Conservation (phyloP, 2,888 invertebrate species). For the Drepana falcataria region DNA sequence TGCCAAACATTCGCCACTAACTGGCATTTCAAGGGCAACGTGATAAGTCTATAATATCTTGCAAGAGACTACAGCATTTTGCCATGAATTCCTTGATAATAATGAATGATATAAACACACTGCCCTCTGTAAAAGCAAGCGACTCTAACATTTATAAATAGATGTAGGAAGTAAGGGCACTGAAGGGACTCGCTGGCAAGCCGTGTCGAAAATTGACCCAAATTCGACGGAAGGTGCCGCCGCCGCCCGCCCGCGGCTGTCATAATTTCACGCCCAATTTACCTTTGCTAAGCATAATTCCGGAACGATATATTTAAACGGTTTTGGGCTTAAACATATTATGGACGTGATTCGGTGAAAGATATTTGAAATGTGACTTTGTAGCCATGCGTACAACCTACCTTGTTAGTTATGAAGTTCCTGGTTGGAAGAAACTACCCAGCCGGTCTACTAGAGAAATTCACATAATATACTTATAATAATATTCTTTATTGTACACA, state of each 20-base stretch:
- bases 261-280: slow-evolving; percentile 62
- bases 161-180: slow-evolving; percentile 33
- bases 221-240: slow-evolving; percentile 37
- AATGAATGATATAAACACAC: slow-evolving; percentile 9
- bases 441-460: too few species aligned
- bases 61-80: too few species aligned
- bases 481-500: too few species aligned
- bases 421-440: too few species aligned
- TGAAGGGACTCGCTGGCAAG: slow-evolving; percentile 21
- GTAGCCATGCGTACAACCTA: too few species aligned
- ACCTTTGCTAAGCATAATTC: slow-evolving; percentile 42
- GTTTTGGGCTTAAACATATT: too few species aligned
- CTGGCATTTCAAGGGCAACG: too few species aligned
- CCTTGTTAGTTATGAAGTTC: too few species aligned
- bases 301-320: slow-evolving; percentile 25
- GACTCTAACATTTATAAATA: slow-evolving; percentile 33
- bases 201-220: slow-evolving; percentile 51
- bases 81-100: too few species aligned
- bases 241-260: slow-evolving; percentile 33
- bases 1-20: too few species aligned
- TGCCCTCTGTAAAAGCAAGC: slow-evolving; percentile 23
- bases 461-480: too few species aligned
- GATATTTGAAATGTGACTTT: background rate
- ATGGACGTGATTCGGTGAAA: background rate
- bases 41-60: too few species aligned